Percentiles rank a stretch among this genome's conserved stretches.
Conservation (phyloP, 2,113 vertebrate species). For the Oceanodroma tethys region DNA sequence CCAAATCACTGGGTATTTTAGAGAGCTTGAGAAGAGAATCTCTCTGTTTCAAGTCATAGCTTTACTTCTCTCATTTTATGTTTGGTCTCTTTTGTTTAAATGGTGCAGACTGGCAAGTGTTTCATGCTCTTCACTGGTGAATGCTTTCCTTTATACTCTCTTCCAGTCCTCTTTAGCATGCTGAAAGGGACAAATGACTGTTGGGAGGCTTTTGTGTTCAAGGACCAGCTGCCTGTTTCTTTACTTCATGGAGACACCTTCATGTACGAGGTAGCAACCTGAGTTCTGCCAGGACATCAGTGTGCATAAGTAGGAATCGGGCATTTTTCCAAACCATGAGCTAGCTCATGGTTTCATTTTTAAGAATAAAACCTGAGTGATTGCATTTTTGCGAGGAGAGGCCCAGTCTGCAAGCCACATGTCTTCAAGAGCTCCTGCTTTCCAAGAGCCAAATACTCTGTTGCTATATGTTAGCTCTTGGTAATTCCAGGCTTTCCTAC, state of each 20-base stretch:
- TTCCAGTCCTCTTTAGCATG: background rate
- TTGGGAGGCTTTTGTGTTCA: slow-evolving; percentile 1
- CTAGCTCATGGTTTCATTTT: background rate
- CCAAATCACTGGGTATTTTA: background rate
- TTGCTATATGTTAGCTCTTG: background rate
- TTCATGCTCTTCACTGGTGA: slow-evolving; percentile 12
- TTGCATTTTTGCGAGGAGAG: background rate
- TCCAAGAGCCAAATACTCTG: background rate
- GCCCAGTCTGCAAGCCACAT: background rate
- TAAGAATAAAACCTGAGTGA: background rate
- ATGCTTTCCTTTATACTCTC: slow-evolving; percentile 31
- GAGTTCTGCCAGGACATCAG: background rate
- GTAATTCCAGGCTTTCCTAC: background rate
- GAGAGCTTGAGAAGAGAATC: background rate
- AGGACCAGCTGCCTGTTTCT: background rate
- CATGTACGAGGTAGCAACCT: background rate
- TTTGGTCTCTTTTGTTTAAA: slow-evolving; percentile 28
- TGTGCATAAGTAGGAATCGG: background rate
- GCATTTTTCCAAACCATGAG: background rate
- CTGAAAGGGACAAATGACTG: background rate
- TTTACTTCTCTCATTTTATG: slow-evolving; percentile 1
- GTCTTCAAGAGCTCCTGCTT: background rate
- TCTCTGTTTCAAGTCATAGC: background rate
- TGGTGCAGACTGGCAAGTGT: background rate
- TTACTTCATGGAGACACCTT: background rate